Evolutionary conservation across 2,113 vertebrate genomes (phyloP), one percentile per base, ranked within the genome.

Genomic region (Spea multiplicata): DNA sequence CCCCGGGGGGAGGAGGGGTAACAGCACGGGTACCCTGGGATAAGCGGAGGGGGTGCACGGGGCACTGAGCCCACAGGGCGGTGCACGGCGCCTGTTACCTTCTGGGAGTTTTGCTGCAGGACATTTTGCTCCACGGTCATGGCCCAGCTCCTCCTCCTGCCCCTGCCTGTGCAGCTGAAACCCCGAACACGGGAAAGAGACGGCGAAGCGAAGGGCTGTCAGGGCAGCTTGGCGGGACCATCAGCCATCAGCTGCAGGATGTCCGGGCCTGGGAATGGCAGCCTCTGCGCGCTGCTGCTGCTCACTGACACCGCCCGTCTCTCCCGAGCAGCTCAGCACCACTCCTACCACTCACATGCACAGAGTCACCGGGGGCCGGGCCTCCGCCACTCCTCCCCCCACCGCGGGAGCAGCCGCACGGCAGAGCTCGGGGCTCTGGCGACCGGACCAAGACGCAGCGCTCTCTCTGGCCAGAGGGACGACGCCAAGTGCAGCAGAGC

Each of bases 41-140:
- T 67, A 7, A 16, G 62, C 10, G 45, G 44, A 13, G 10, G 65
- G 13, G 66, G 45, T 3, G n/a, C n/a, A n/a, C n/a, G n/a, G n/a
- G n/a, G n/a, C n/a, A 7, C 0, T 47, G 8, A n/a, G 68, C 48
- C 9, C 68, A 53, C 8, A 30, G 68, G 46, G 46, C 44, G 44
- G 67, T n/a, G 17, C 6, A 6, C 44, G 55, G 62, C 12, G 8
- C 50, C 30, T 76, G 82, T 89, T 92, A 96, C 95, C 95, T 96
- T 97, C 86, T 95, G 94, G 82, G 93, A 93, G 86, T 94, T 93
- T 88, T 96, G 95, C 91, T 97, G 95, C 89, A 96, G 91, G 91
- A 96, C 95, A 82, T 96, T 97, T 92, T 97, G 95, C 93, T 97
- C 95, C 93, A 97, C 95, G 84, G 95, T 97, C 95, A 97, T 97